Base-by-base conservation (phyloP, 2,113 vertebrate species). In the Ivindomyrus marchei region DNA sequence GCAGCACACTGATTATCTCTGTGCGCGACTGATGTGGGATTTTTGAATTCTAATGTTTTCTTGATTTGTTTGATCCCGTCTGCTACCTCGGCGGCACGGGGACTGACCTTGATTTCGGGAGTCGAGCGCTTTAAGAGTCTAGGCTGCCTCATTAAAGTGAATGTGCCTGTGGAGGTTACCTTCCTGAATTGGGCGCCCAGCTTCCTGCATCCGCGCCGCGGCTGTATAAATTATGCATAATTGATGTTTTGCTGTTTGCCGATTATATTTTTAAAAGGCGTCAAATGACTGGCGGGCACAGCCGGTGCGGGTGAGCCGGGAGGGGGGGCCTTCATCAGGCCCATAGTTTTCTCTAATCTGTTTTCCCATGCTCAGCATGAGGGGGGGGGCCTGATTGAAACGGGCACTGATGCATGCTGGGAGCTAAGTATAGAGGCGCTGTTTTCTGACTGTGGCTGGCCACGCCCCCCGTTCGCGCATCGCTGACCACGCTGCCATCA, bases 381-480 rank as follows among this genome's bases (percentile, higher is more conserved):
- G 58, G n/a, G 17, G 39, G 39, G 3, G 50, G 19, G 49, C 36
- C 52, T 52, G 36, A 31, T 56, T 31, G 13, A 11, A 31, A 85
- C 2, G 52, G 77, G n/a, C 50, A 7, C 10, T 49, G 21, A 4
- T 85, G 77, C 89, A 89, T 89, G 74, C 50, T 58, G 89, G 88
- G 88, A 77, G 42, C 36, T 89, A 21, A 85, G 84, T 77, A 84
- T n/a, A 49, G 13, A n/a, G 56, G 88, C 46, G 2, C 58, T 47
- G 56, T 7, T 70, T 66, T 47, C 21, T 89, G 89, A 58, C 52
- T 45, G 31, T 42, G 53, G n/a, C 36, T 19, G 50, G 42, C 50
- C 24, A 62, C 47, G 49, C 53, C 77, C 24, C 53, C 6, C 45
- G 88, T 92, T 89, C 90, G 88, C 31, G 88, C 90, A 52, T 86